Conservation (phyloP, 2,113 vertebrate species). For the Galbula dea region DNA sequence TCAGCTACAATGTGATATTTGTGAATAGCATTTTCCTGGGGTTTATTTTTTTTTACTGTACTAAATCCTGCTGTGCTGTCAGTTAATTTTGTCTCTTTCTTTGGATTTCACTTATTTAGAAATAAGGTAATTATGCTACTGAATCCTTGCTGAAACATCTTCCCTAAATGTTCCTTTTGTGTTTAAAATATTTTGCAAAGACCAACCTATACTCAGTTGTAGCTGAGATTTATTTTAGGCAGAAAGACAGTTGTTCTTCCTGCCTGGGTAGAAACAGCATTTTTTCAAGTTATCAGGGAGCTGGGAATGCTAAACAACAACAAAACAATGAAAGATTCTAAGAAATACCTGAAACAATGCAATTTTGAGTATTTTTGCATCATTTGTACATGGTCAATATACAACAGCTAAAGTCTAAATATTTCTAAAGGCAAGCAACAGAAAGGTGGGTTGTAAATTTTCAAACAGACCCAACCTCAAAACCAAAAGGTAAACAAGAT, state of each 20-base stretch:
- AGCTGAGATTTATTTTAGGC: neutral
- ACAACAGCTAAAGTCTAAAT: fast-evolving
- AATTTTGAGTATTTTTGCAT: neutral
- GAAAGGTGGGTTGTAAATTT: neutral
- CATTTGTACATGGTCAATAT: neutral
- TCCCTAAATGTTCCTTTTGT: neutral
- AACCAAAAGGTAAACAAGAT: neutral
- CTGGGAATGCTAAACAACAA: neutral
- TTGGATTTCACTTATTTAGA: neutral
- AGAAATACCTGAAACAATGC: neutral
- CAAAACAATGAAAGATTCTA: neutral
- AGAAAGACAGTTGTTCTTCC: neutral
- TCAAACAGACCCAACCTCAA: neutral
- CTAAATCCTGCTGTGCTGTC: neutral
- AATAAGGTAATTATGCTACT: neutral
- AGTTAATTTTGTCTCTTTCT: neutral
- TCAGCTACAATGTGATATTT: neutral
- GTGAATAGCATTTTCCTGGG: neutral
- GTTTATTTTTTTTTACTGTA: neutral
- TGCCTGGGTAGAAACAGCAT: neutral
- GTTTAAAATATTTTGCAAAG: neutral
- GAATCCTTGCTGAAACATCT: neutral
- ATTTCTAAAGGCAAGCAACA: neutral
- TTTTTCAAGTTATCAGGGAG: neutral
- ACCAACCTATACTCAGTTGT: neutral